Evolutionary conservation across 2,888 invertebrate species (phyloP), one percentile per base, ranked within the genome.

Genomic region (Stenchaetothrips biformis): DNA sequence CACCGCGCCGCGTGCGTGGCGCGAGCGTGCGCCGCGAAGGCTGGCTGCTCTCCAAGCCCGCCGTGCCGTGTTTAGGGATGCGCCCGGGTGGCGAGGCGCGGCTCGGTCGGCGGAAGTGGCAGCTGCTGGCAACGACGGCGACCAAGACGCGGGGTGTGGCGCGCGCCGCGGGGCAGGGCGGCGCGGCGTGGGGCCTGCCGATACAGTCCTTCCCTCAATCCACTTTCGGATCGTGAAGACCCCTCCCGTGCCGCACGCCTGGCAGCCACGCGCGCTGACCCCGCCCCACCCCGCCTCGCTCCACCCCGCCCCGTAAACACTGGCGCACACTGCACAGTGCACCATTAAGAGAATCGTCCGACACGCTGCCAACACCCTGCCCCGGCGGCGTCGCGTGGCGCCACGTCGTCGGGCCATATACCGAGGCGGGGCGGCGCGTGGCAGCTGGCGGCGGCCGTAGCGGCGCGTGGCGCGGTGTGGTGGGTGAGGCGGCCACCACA

Each of bases 291-390:
- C 62, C 18, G 67, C 67, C 67, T 21, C 21, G 67, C 18, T n/a
- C 62, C 18, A 21, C 67, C 67, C 67, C 21, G 67, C 21, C 67
- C 25, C 21, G 21, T 25, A 21, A 25, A 21, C 25, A 11, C 67
- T 25, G 11, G 25, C 25, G 11, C 67, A 25, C 25, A 21, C 7
- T 21, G 25, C 67, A 25, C 25, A 21, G 21, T 21, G 25, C 67
- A 11, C 67, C 67, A 74, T 74, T 74, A 74, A 21, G 67, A 74
- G 67, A 74, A 74, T 74, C 67, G 67, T 11, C 37, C 67, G 21
- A 53, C 67, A n/a, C 67, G 67, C 25, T 7, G 67, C 62, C 62
- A 16, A n/a, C 67, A 18, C n/a, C 67, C 21, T 37, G 67, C 25
- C 59, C 59, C 59, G 59, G 13, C 59, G 59, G 67, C 67, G 67